Conservation (phyloP, 1,140 invertebrate species). For the Heliconius hewitsoni region DNA sequence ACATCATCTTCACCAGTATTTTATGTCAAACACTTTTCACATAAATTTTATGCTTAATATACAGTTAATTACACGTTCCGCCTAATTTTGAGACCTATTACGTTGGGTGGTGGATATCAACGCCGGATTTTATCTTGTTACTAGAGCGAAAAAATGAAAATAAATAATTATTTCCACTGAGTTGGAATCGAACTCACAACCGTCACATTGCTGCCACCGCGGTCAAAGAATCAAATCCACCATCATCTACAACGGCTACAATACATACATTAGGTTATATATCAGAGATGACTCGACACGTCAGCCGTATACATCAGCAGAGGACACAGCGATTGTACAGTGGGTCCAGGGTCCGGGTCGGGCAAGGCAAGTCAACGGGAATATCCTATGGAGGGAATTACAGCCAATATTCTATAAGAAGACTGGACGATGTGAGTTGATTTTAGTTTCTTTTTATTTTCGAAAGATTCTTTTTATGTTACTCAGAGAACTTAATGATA, state of each 20-base stretch:
- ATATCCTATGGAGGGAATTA: slow-evolving; percentile 57
- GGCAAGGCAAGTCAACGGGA: slow-evolving; percentile 58
- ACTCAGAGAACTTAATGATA: background rate
- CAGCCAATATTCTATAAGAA: slow-evolving; percentile 27
- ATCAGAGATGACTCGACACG: slow-evolving; percentile 19
- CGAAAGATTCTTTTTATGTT: background rate
- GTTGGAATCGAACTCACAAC: background rate
- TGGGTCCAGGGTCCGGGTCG: slow-evolving; percentile 45
- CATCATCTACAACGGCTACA: background rate
- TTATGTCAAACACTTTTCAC: too few species aligned
- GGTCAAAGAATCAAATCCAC: background rate
- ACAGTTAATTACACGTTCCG: too few species aligned
- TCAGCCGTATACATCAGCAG: slow-evolving; percentile 51
- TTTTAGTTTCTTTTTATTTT: background rate
- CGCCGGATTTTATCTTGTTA: too few species aligned
- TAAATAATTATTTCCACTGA: too few species aligned
- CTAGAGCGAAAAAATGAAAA: too few species aligned
- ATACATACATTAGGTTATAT: slow-evolving; percentile 4
- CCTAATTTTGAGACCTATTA: too few species aligned
- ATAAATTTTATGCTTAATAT: too few species aligned
- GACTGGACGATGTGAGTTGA: slow-evolving; percentile 46
- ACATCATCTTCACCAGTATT: too few species aligned
- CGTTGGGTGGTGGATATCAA: too few species aligned
- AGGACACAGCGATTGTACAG: slow-evolving; percentile 59
- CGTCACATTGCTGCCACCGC: too few species aligned